Evolutionary conservation across 2,888 invertebrate species (phyloP).

Genomic region (Podotricha telesiphe): DNA sequence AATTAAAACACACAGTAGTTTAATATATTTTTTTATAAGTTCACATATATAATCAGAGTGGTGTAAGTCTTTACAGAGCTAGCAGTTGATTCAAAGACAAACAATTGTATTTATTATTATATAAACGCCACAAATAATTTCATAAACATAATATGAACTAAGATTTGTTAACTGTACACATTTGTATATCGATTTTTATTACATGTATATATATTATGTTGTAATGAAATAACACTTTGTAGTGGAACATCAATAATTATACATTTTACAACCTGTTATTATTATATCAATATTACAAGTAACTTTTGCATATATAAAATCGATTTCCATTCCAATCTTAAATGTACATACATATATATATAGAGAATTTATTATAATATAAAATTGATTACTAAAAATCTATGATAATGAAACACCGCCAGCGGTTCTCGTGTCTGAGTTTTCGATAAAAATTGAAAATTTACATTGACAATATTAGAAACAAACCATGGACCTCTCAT

Average conservation of each 20-base stretch:
- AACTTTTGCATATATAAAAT: constrained; percentile 17
- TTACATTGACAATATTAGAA: constrained; percentile 25
- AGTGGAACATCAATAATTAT: constrained; percentile 27
- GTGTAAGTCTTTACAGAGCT: constrained; percentile 64
- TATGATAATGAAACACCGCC: constrained; percentile 61
- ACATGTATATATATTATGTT: constrained; percentile 47
- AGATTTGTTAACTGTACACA: constrained; percentile 51
- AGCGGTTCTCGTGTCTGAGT: constrained; percentile 57
- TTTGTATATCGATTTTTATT: constrained; percentile 43
- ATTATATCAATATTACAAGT: constrained; percentile 21
- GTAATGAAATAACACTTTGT: constrained; percentile 19
- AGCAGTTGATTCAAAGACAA: constrained; percentile 69
- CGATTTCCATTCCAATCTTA: constrained; percentile 21
- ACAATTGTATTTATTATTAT: constrained; percentile 68
- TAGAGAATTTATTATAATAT: constrained; percentile 50
- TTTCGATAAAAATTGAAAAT: constrained; percentile 31
- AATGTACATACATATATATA: constrained; percentile 40
- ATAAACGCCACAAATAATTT: constrained; percentile 64
- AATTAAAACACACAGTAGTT: constrained; percentile 54
- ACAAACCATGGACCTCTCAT: constrained; percentile 35
- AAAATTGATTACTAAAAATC: constrained; percentile 41
- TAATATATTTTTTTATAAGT: constrained; percentile 73
- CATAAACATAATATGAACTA: constrained; percentile 58
- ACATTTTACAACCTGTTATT: constrained; percentile 24
- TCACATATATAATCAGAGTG: constrained; percentile 71